phyloP scores from a whole-genome alignment of 2,888 invertebrate species.

The Cephus rjabovi region DNA sequence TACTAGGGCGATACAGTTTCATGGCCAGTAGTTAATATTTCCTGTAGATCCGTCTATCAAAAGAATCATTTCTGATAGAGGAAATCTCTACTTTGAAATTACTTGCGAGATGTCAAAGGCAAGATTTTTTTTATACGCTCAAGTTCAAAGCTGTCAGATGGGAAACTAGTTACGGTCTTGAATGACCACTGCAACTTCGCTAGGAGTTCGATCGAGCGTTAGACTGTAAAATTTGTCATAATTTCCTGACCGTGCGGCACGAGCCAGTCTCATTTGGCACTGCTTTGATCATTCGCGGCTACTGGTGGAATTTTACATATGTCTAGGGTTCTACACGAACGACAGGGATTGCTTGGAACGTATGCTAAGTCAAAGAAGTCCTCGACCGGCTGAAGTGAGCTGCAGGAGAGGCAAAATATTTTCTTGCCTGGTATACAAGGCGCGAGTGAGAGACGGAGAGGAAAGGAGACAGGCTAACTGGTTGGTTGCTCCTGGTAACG shows the following conservation, averaged over 20 bases:
- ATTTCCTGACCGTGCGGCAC: no score
- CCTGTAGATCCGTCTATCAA: not conserved
- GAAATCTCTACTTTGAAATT: not conserved
- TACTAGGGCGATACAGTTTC: not conserved
- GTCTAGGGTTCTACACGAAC: not conserved
- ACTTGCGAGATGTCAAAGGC: not conserved
- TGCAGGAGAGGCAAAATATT: not conserved
- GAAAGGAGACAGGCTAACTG: not conserved
- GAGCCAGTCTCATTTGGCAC: not conserved
- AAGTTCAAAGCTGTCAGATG: not conserved
- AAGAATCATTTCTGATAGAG: not conserved
- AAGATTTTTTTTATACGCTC: not conserved
- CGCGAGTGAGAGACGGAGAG: not conserved
- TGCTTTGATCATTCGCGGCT: not conserved
- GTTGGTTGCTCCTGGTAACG: not conserved
- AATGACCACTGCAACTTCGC: not conserved
- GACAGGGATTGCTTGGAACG: not conserved
- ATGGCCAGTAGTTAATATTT: not conserved
- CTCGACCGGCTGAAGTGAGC: not conserved
- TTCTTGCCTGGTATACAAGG: not conserved
- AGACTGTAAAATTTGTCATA: no score
- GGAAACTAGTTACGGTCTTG: not conserved
- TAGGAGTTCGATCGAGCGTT: not conserved
- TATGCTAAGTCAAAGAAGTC: not conserved
- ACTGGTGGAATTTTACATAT: not conserved